Evolutionary conservation across 2,113 vertebrate species (phyloP).

Genomic region (Phrynosoma blainvillii): DNA sequence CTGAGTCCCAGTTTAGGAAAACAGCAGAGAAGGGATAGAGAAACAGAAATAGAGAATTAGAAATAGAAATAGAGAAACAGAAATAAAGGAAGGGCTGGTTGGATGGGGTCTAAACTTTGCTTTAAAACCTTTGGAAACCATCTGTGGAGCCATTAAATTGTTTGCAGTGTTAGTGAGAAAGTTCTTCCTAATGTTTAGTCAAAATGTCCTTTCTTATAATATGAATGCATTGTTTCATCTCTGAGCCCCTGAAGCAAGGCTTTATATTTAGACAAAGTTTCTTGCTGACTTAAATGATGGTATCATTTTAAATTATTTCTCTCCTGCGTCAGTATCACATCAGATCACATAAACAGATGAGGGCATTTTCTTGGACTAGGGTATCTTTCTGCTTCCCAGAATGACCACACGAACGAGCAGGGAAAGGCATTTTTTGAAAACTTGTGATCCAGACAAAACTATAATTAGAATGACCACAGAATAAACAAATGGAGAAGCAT

Average conservation of each 20-base stretch:
- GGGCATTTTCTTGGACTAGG: conserved; percentile 59
- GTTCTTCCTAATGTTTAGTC: not conserved
- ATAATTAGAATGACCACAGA: not conserved
- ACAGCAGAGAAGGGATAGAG: too few species aligned
- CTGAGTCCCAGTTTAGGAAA: too few species aligned
- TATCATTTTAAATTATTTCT: conserved; percentile 44
- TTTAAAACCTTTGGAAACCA: not conserved
- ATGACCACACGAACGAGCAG: conserved; percentile 39
- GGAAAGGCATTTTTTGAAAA: not conserved
- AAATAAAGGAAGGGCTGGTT: not conserved
- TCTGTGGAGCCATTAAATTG: not conserved
- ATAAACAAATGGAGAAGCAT: conserved; percentile 58
- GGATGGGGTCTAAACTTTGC: not conserved
- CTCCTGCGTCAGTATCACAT: conserved; percentile 46
- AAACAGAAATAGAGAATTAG: too few species aligned
- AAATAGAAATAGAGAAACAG: too few species aligned
- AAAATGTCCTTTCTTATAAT: not conserved
- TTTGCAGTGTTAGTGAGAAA: not conserved
- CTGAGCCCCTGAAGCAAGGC: too few species aligned
- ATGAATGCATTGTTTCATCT: not conserved
- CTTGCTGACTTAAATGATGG: conserved; percentile 33
- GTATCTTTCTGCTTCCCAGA: conserved; percentile 43
- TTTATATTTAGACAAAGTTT: conserved; percentile 26
- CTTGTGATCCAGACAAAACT: not conserved
- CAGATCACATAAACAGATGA: conserved; percentile 37